Base-by-base conservation (phyloP, 2,888 invertebrate genomes). In the Mantis religiosa region DNA sequence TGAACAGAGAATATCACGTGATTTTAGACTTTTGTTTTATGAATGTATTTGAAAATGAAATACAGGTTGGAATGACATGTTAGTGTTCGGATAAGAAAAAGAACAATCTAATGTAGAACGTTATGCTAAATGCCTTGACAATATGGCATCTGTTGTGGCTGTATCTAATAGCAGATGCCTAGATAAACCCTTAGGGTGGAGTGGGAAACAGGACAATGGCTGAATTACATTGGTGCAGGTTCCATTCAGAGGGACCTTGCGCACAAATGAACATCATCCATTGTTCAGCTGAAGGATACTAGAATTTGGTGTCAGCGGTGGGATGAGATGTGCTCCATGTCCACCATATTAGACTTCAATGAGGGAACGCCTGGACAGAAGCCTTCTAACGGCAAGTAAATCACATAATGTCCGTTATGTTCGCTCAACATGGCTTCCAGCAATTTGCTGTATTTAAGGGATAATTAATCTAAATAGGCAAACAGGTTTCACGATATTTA, bases 251-350 rank as follows among this genome's bases (percentile, higher is more conserved):
- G 54, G 54, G 54, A 71, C 54, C 54, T 71, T 71, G 54, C 47
- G 47, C 41, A 47, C 47, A 85, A 86, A 71, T 86, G 85, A 86
- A 81, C 85, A 86, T 81, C 81, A 81, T 81, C 86, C 86, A 86
- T 86, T 86, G 86, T 86, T 28, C 28, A 81, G 30, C 81, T 71
- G 81, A 71, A 85, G 85, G 85, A 85, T 71, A 71, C 54, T 71
- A 71, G 54, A 71, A 71, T 71, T 71, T 71, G 54, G 54, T 71
- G 54, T 71, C 54, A 71, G 54, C 54, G 54, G 54, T 25, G 54
- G 54, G 54, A 71, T 71, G 54, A 71, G 54, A 71, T 71, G 54
- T 71, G 25, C 54, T 71, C 54, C 54, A 71, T 71, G 54, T 71
- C 54, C 54, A 71, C 54, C 41, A 71, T 71, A 71, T 71, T 71